These are phyloP conservation scores for Nesospiza acunhae DNA, from an alignment of 2,113 vertebrate genomes.

Conservation along the genomic window DNA sequence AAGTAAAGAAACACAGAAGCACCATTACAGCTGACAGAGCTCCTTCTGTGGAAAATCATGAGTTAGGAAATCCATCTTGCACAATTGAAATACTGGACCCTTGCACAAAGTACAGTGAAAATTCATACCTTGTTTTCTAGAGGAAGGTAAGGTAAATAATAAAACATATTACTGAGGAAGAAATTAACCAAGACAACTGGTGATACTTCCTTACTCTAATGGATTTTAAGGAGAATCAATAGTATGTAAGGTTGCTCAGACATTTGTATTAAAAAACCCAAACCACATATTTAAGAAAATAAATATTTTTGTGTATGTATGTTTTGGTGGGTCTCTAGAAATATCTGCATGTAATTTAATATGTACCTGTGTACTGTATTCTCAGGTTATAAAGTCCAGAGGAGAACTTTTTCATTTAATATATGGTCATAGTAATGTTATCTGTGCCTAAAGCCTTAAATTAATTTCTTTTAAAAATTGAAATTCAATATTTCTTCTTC, in stretches of 20 bases:
- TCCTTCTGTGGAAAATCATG: not conserved
- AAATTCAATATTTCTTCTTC: not conserved
- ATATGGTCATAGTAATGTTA: not conserved
- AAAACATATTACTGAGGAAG: not conserved
- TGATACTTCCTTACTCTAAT: not conserved
- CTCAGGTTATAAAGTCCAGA: not conserved
- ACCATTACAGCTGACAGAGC: not conserved
- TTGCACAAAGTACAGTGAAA: not conserved
- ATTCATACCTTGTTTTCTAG: not conserved
- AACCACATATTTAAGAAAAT: not conserved
- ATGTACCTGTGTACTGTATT: not conserved
- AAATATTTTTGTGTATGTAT: not conserved
- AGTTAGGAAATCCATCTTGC: not conserved
- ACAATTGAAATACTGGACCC: not conserved
- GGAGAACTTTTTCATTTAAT: not conserved
- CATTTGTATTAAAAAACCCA: not conserved
- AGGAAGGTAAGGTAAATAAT: not conserved
- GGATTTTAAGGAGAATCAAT: not conserved
- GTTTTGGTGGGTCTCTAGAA: not conserved
- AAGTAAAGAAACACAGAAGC: not conserved
- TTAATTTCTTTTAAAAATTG: not conserved
- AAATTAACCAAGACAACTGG: not conserved
- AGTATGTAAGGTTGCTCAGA: not conserved
- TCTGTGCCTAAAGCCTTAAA: not conserved
- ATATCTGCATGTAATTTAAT: not conserved